These are phyloP conservation scores for Spilosoma lubricipeda DNA, from an alignment of 2,888 invertebrate genomes.

Conservation along the genomic window DNA sequence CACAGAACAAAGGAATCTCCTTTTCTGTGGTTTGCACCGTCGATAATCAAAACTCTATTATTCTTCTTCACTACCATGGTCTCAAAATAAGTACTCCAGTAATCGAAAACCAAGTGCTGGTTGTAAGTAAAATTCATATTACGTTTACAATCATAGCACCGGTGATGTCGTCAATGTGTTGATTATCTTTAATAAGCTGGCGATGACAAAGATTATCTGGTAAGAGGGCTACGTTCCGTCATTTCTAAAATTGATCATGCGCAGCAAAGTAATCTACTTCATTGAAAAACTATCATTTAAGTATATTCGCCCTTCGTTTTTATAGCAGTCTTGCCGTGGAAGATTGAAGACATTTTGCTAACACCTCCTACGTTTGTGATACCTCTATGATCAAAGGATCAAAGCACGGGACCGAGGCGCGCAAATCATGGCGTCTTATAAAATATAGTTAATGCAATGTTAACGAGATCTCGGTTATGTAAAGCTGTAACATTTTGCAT, in stretches of 20 bases:
- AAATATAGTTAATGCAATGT: slow-evolving; percentile 79
- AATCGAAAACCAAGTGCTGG: not conserved
- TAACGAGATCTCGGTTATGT: slow-evolving; percentile 81
- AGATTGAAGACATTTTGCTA: not conserved
- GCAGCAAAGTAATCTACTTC: not conserved
- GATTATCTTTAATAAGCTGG: no score
- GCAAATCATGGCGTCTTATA: slow-evolving; percentile 66
- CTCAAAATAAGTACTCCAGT: not conserved
- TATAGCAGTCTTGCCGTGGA: not conserved
- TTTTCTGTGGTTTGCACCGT: not conserved
- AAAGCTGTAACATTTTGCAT: slow-evolving; percentile 82
- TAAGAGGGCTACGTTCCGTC: no score
- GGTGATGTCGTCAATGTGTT: no score
- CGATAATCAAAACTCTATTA: not conserved
- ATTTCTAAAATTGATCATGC: no score
- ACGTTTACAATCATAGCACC: not conserved
- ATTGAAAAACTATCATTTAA: not conserved
- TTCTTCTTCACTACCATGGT: not conserved
- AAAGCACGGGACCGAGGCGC: slow-evolving; percentile 48
- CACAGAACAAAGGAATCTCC: no score
- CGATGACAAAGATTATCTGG: no score
- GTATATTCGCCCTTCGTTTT: not conserved
- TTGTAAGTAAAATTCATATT: not conserved
- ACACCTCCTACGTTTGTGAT: slow-evolving; percentile 13
- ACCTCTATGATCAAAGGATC: slow-evolving; percentile 32